A percentile compares a stretch with the other conserved stretches of the same genome.
These are phyloP conservation scores for Apantesis nais DNA, from an alignment of 2,888 invertebrate genomes.

Conservation along the genomic window DNA sequence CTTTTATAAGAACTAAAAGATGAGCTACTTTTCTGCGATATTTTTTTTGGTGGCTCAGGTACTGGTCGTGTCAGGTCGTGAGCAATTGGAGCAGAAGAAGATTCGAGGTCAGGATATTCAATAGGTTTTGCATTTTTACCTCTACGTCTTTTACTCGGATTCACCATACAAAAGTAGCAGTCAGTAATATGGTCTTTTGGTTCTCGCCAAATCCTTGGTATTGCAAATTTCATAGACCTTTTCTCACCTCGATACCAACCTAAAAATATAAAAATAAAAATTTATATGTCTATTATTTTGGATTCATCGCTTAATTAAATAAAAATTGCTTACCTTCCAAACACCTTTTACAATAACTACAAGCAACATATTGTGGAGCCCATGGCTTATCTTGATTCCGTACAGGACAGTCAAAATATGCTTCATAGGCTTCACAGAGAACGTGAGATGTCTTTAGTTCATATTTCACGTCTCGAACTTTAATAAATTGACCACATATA, in stretches of 20 bases:
- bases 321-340: slow-evolving; percentile 15
- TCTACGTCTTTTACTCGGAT: slow-evolving; percentile 35
- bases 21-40: slow-evolving; percentile 21
- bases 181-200: slow-evolving; percentile 33
- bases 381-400: slow-evolving; percentile 28
- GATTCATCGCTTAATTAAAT: slow-evolving; percentile 2
- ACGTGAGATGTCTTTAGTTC: slow-evolving; percentile 34
- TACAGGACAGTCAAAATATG: slow-evolving; percentile 11
- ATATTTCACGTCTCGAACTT: slow-evolving; percentile 39
- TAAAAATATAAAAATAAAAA: too few relatives aligned
- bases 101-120: slow-evolving; percentile 24
- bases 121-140: slow-evolving; percentile 38
- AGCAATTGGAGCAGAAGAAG: slow-evolving; percentile 33
- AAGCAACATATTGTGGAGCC: slow-evolving; percentile 31
- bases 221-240: too few relatives aligned
- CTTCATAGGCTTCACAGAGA: slow-evolving; percentile 31
- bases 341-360: slow-evolving; percentile 29
- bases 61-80: slow-evolving; percentile 29
- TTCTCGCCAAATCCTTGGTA: too few relatives aligned
- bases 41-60: slow-evolving; percentile 36
- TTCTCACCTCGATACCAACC: too few relatives aligned
- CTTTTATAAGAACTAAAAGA: slow-evolving; percentile 17
- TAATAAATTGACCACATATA: slow-evolving; percentile 20
- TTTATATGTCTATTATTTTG: too few relatives aligned
- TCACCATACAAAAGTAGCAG: slow-evolving; percentile 42